Evolutionary conservation across 2,113 vertebrate species (phyloP).

Genomic region (Tamias sibiricus): DNA sequence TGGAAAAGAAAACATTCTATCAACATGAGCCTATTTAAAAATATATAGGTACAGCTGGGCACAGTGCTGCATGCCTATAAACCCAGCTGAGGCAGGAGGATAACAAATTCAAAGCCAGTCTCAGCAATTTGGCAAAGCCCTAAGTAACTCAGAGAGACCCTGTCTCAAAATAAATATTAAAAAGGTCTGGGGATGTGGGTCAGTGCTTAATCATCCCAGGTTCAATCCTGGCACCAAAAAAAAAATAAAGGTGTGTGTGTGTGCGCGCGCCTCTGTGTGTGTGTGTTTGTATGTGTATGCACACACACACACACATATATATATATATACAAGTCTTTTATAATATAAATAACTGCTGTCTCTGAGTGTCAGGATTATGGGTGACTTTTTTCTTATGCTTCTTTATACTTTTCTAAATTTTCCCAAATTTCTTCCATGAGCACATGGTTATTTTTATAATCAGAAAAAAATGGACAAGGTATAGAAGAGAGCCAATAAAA

Average conservation of each 20-base stretch:
- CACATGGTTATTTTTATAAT: constrained; percentile 48
- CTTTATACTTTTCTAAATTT: constrained; percentile 40
- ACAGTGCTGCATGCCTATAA: neutral
- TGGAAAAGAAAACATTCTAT: neutral
- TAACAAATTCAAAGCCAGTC: neutral
- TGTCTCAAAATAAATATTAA: neutral
- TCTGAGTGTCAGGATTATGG: neutral
- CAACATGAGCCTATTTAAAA: neutral
- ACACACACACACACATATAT: too few relatives aligned
- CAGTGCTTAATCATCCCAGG: neutral
- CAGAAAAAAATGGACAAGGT: neutral
- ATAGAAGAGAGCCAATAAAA: neutral
- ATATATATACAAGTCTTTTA: neutral
- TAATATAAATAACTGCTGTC: neutral
- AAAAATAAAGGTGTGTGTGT: too few relatives aligned
- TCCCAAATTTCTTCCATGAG: constrained; percentile 45
- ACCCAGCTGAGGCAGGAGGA: neutral
- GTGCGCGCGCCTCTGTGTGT: too few relatives aligned
- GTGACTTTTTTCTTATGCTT: neutral
- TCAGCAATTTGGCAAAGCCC: neutral
- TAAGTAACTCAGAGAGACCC: neutral
- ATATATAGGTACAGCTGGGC: neutral
- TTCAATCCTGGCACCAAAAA: too few relatives aligned
- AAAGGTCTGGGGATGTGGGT: neutral
- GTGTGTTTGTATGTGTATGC: too few relatives aligned